Base-by-base conservation (phyloP, 2,888 invertebrate species). In the Hirudinaria manillensis region DNA sequence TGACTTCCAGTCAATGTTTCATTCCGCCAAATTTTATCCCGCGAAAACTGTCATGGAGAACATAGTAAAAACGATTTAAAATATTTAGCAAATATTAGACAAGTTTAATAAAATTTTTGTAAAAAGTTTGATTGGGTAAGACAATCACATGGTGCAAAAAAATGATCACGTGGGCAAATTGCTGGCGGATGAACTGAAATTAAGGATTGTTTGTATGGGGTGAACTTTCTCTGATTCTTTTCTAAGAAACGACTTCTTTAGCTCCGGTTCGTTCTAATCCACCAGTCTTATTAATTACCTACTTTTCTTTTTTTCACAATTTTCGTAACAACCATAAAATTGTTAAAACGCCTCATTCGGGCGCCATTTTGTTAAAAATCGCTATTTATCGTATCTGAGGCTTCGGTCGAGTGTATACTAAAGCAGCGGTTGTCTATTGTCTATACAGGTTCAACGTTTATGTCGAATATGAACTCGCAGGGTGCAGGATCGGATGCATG, bases 181-280 rank as follows among this genome's bases (percentile, higher is more conserved):
- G 73, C 73, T 73, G 73, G 73, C 73, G 73, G 73, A 73, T 73
- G 73, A 73, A 73, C 73, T 73, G 73, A 73, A 73, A 65, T 56
- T 73, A 51, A 32, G 32, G 53, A 72, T 72, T 53, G 55, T 32
- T 29, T 21, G 55, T 51, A 29, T 53, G 51, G 27, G 32, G 27
- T 72, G 45, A 34, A 72, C 53, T 53, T 51, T n/a, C 32, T 55
- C 55, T 29, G 55, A 38, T 53, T 55, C 55, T 72, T 72, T 72
- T 51, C 51, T 55, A 51, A 53, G 21, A 72, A 72, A 55, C 24
- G 34, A 21, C n/a, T 67, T 36, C 21, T 45, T 10, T 70, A 13
- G 38, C 45, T 16, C 45, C 45, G 45, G 45, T 45, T 45, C 16
- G 45, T 45, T 6, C 6, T 45, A 45, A 16, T 45, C 45, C 13